Evolutionary conservation across 2,113 vertebrate species (phyloP), one percentile per base, ranked within the genome.

Genomic region (Chelonoidis abingdonii): DNA sequence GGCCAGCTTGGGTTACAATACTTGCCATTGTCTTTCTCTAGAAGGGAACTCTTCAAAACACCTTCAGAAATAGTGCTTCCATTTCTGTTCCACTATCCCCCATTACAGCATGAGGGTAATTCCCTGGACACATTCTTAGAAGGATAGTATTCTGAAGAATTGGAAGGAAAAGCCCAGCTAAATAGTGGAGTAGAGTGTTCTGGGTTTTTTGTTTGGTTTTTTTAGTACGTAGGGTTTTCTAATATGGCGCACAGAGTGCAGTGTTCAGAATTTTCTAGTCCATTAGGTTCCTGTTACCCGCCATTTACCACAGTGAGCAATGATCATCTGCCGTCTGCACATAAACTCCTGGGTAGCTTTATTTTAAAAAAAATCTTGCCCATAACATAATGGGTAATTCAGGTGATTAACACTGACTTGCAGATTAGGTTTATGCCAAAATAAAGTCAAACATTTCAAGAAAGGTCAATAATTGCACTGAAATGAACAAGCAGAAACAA

Each of bases 401-500:
- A 92, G 88, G 50, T 82, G 78, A 85, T 87, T 49, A 90, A 80
- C 1, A 0, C 83, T 96, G 83, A 97, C 92, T 96, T 90, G 96
- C 80, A 95, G 89, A 92, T 44, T 44, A 44, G 44, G 44, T 44
- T 44, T 44, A 44, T 44, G 44, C 44, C 44, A 44, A 44, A 44
- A 44, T 44, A 44, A 44, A 44, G 44, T 44, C 44, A 44, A 92
- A 84, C 0, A 0, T 90, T 94, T 86, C 85, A 78, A 86, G 89
- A 86, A 82, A 47, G 53, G 92, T 90, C 90, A 93, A 93, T 83
- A 93, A 83, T 87, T 88, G 89, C 91, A 50, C 82, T 93, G 52
- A 91, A 93, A 83, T 88, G 90, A 96, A 95, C 85, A 91, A 93
- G 84, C 35, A 87, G 52, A 78, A 53, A 91, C 83, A n/a, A 47